Evolutionary conservation across 1,140 invertebrate genomes (phyloP).

Genomic region (Bactericera cockerelli): DNA sequence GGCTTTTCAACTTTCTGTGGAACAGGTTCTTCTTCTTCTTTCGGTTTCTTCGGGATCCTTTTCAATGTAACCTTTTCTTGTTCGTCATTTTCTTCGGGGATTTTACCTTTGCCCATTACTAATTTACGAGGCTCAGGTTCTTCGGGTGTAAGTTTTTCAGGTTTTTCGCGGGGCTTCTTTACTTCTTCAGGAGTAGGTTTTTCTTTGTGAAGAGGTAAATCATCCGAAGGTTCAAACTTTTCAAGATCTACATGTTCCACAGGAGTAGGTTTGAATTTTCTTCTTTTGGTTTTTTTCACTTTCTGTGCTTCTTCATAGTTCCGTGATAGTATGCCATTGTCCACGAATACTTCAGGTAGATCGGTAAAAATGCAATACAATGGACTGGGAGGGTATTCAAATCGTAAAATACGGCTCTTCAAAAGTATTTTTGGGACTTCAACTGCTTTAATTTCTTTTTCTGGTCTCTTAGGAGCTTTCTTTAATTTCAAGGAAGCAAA

Average conservation of each 20-base stretch:
- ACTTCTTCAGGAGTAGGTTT: conserved; percentile 29
- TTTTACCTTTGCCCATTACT: conserved; percentile 23
- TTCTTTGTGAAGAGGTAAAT: conserved; percentile 5
- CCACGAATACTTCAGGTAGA: conserved; percentile 23
- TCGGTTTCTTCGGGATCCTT: conserved; percentile 18
- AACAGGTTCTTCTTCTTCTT: conserved; percentile 20
- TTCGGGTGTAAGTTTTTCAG: background rate
- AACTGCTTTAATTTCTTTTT: conserved; percentile 32
- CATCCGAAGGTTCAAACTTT: conserved; percentile 31
- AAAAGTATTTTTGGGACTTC: conserved; percentile 45
- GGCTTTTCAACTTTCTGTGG: conserved; percentile 23
- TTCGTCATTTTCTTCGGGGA: conserved; percentile 20
- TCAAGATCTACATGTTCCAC: conserved; percentile 35
- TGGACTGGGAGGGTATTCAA: conserved; percentile 31
- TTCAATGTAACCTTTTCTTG: conserved; percentile 23
- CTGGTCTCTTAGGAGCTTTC: conserved; percentile 33
- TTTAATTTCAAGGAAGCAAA: conserved; percentile 47
- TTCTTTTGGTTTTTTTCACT: conserved; percentile 39
- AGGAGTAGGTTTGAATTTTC: conserved; percentile 21
- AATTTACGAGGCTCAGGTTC: conserved; percentile 19
- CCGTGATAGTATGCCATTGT: conserved; percentile 47
- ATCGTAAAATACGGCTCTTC: conserved; percentile 41
- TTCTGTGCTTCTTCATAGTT: conserved; percentile 49
- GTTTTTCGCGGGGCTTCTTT: conserved; percentile 12
- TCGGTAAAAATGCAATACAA: background rate